A percentile compares a stretch with the other conserved stretches of the same genome.
Conservation (phyloP, 2,888 invertebrate genomes). For the Polia nebulosa region DNA sequence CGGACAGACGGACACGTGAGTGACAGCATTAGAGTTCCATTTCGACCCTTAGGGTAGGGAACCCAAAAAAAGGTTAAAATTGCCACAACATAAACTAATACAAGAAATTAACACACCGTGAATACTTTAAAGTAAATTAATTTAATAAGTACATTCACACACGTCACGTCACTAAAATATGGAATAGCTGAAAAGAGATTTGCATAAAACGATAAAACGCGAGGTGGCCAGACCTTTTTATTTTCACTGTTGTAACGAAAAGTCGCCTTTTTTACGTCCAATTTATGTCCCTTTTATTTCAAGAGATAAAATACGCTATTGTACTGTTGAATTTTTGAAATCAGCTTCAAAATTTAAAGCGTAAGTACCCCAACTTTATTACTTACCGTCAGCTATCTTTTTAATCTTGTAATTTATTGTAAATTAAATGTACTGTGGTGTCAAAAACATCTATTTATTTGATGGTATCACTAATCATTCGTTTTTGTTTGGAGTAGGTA, state of each 20-base stretch:
- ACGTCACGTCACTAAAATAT: constrained; percentile 21
- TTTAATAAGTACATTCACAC: constrained; percentile 10
- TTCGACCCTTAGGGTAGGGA: too few relatives aligned
- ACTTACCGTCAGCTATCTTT: constrained; percentile 11
- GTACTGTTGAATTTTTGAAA: constrained; percentile 42
- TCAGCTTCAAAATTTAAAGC: constrained; percentile 35
- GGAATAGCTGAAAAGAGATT: constrained; percentile 38
- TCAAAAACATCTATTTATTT: constrained; percentile 5
- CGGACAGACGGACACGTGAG: too few relatives aligned
- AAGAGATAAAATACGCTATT: constrained; percentile 50
- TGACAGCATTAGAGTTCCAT: too few relatives aligned
- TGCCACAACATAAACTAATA: neutral
- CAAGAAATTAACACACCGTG: neutral
- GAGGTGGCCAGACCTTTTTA: constrained; percentile 40
- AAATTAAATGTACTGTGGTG: neutral
- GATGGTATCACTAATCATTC: neutral
- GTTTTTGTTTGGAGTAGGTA: neutral
- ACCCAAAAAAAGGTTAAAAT: too few relatives aligned
- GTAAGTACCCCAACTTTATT: constrained; percentile 22
- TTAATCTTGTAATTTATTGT: constrained; percentile 25
- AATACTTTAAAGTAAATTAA: neutral
- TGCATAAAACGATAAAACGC: constrained; percentile 55
- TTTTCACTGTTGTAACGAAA: constrained; percentile 49
- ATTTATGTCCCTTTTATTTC: constrained; percentile 55
- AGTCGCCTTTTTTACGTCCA: constrained; percentile 48